Percentiles rank a stretch among this genome's conserved stretches.
Conservation (phyloP, 2,113 vertebrate species). For the Cebidichthys violaceus region DNA sequence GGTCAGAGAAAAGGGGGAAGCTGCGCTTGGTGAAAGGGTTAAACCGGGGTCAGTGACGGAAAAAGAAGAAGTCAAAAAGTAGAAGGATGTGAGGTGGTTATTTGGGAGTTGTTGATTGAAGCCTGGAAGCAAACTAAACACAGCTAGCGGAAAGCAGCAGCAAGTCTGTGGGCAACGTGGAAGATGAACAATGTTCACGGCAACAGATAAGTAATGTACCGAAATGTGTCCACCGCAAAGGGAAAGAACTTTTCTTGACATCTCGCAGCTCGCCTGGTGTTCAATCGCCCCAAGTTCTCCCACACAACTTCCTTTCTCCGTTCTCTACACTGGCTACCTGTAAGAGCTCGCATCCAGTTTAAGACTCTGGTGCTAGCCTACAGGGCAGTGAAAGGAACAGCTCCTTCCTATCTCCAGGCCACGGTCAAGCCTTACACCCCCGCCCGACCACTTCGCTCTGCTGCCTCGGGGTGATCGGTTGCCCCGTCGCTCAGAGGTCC, state of each 20-base stretch:
- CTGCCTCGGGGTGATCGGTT: too few species aligned
- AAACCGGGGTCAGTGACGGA: constrained; percentile 45
- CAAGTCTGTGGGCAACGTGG: not conserved
- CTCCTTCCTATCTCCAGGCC: too few species aligned
- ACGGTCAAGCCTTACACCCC: too few species aligned
- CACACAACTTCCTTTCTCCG: too few species aligned
- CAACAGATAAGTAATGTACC: not conserved
- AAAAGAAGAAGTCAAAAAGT: constrained; percentile 75
- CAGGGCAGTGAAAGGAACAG: too few species aligned
- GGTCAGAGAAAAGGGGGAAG: constrained; percentile 44
- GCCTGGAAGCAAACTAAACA: constrained; percentile 53
- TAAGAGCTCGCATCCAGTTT: too few species aligned
- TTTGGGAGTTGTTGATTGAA: constrained; percentile 71
- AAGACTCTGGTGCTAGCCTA: too few species aligned
- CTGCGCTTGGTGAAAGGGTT: constrained; percentile 43
- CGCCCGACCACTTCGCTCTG: too few species aligned
- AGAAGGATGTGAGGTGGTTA: constrained; percentile 70
- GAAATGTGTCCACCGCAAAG: not conserved
- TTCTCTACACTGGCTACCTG: too few species aligned
- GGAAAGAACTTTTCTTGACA: not conserved
- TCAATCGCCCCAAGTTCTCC: too few species aligned
- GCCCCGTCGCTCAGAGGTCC: too few species aligned
- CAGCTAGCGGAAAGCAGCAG: constrained; percentile 9
- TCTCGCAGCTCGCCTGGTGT: too few species aligned
- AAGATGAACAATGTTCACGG: not conserved